Evolutionary conservation across 2,888 invertebrate species (phyloP).

Genomic region (Parnassius apollo): DNA sequence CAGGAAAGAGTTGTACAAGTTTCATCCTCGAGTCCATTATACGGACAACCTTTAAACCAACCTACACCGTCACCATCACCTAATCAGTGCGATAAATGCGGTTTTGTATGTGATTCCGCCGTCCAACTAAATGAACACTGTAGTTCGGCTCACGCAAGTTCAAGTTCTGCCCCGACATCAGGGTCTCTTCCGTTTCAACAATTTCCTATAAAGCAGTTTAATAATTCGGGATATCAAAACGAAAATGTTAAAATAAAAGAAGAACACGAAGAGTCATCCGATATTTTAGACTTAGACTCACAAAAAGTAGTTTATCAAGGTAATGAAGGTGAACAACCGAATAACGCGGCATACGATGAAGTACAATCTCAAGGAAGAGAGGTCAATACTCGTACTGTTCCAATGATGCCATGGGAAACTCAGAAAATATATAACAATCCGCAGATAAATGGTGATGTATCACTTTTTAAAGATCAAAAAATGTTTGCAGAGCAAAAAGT

Average conservation of each 20-base stretch:
- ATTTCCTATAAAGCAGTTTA: constrained; percentile 74
- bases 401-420: constrained; percentile 82
- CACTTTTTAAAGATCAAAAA: constrained; percentile 76
- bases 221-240: constrained; percentile 66
- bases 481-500: constrained; percentile 73
- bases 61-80: constrained; percentile 87
- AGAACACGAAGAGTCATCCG: constrained; percentile 87
- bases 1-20: constrained; percentile 79
- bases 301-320: constrained; percentile 92
- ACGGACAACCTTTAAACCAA: constrained; percentile 82
- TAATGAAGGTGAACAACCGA: constrained; percentile 75
- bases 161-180: constrained; percentile 61
- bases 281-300: constrained; percentile 92
- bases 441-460: constrained; percentile 73
- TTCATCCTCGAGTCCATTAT: constrained; percentile 78
- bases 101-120: constrained; percentile 88
- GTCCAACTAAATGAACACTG: constrained; percentile 88
- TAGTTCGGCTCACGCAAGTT: constrained; percentile 83
- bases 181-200: constrained; percentile 78
- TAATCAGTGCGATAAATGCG: constrained; percentile 92
- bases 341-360: constrained; percentile 60
- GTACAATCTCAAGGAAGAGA: constrained; percentile 63
- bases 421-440: constrained; percentile 70
- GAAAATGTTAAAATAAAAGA: constrained; percentile 80
- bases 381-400: constrained; percentile 76